These are phyloP conservation scores for Zosterops pallidus DNA, from an alignment of 2,113 vertebrate genomes.

Conservation along the genomic window DNA sequence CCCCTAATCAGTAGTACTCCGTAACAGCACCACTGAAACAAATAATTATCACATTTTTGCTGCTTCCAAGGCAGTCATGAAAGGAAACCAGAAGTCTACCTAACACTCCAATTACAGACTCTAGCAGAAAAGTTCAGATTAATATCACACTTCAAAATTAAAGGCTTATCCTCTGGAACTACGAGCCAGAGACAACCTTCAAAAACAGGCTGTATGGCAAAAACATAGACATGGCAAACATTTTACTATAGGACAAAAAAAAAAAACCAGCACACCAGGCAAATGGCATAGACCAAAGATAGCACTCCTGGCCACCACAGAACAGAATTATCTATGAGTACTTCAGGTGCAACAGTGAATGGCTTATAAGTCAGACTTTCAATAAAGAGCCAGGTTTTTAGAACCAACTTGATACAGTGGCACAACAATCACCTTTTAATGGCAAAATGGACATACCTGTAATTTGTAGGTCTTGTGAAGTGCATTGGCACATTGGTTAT, in stretches of 20 bases:
- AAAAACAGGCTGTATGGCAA: not conserved
- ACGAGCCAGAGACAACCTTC: not conserved
- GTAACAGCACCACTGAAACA: not conserved
- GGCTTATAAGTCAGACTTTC: not conserved
- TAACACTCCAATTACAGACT: not conserved
- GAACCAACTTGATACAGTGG: not conserved
- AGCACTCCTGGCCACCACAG: not conserved
- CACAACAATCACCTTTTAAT: not conserved
- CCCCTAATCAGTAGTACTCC: not conserved
- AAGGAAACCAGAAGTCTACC: not conserved
- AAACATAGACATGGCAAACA: not conserved
- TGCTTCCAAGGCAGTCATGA: not conserved
- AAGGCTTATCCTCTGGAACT: not conserved
- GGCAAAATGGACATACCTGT: not conserved
- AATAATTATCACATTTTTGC: not conserved
- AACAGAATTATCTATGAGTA: not conserved
- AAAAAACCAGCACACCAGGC: not conserved
- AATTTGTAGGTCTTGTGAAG: not conserved
- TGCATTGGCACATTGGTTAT: rapidly evolving
- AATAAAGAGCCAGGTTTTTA: not conserved
- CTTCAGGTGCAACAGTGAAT: not conserved
- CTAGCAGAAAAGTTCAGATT: not conserved
- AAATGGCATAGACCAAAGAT: not conserved
- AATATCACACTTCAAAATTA: not conserved
- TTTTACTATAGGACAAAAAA: not conserved